Conservation (phyloP, 2,888 invertebrate genomes). For the Acleris literana region DNA sequence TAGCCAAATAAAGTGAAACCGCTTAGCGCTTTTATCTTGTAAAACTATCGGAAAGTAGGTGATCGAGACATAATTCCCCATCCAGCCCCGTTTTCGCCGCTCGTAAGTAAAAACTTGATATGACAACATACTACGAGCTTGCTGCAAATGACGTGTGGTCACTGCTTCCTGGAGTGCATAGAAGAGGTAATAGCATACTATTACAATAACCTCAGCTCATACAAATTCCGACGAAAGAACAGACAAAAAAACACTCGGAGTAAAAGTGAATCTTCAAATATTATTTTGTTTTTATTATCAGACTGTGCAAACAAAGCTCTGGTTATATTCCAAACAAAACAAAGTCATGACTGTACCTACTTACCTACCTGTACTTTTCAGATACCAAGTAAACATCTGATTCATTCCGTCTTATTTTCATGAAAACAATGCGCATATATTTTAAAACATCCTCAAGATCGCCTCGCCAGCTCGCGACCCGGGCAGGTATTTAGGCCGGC, state of each 20-base stretch:
- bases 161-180: not conserved
- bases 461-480: constrained; percentile 3
- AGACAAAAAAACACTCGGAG: too few relatives aligned
- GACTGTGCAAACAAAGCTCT: too few relatives aligned
- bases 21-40: constrained; percentile 42
- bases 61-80: constrained; percentile 75
- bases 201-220: too few relatives aligned
- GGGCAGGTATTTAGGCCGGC: constrained; percentile 29
- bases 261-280: too few relatives aligned
- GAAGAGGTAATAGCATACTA: too few relatives aligned
- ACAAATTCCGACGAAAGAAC: too few relatives aligned
- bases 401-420: too few relatives aligned
- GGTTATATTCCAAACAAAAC: too few relatives aligned
- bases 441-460: constrained; percentile 3
- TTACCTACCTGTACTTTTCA: not conserved
- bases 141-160: constrained; percentile 2
- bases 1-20: not conserved
- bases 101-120: constrained; percentile 62
- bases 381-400: too few relatives aligned
- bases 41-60: constrained; percentile 45
- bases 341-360: too few relatives aligned
- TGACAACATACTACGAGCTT: constrained; percentile 38
- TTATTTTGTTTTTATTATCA: too few relatives aligned
- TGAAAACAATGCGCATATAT: not conserved
- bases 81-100: constrained; percentile 62